Evolutionary conservation across 2,113 vertebrate genomes (phyloP), one percentile per base, ranked within the genome.

Genomic region (Gobius niger): DNA sequence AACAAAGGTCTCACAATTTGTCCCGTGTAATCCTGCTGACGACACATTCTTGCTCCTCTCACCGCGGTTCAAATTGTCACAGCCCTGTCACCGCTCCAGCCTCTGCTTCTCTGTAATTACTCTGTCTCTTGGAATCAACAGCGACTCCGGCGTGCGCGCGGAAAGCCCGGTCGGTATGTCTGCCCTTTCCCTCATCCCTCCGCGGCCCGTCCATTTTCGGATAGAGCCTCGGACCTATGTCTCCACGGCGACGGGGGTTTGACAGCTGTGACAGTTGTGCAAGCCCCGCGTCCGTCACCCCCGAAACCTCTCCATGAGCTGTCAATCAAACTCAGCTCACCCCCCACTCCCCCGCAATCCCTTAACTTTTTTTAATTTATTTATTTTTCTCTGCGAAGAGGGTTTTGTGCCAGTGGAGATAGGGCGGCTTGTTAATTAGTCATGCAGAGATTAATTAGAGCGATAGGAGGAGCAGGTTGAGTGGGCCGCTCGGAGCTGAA

Each of bases 371-470:
- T 53, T 9, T 11, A 18, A 53, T 53, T 53, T n/a, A n/a, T n/a
- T n/a, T n/a, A n/a, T n/a, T 34, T 14, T 50, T 50, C 13, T 44
- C 60, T 65, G 81, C 75, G 63, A 66, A 53, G 6, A 64, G 40
- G 53, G 73, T 73, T 75, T 68, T n/a, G 71, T 53, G 63, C 52
- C 60, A 49, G 46, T 47, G 63, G 56, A 68, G 88, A 84, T 88
- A 89, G 87, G 71, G 71, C 72, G 44, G 53, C 67, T 78, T 82
- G 82, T 87, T 90, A 87, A 91, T 92, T 91, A 92, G 71, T 62
- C 81, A 89, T 85, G 84, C 82, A 67, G 76, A 91, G 87, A 91
- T 91, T 85, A 86, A 89, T 88, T 90, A 81, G 81, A 78, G 74
- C 70, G 87, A 90, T 90, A 87, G 11, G 44, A 63, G 71, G 78